These are phyloP conservation scores for Pissodes strobi DNA, from an alignment of 1,140 invertebrate species.

Conservation along the genomic window DNA sequence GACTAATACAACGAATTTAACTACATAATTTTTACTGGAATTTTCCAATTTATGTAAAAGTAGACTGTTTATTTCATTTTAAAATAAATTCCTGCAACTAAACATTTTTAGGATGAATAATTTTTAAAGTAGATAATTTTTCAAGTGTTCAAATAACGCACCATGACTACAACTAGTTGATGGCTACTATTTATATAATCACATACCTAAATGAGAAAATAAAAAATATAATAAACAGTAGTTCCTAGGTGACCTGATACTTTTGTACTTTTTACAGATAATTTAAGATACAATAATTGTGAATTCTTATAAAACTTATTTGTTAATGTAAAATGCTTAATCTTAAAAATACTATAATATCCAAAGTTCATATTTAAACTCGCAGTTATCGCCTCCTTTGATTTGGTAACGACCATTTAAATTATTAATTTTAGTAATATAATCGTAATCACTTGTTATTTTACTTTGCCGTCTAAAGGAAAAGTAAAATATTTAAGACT, in stretches of 20 bases:
- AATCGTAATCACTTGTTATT: no score
- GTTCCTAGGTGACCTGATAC: not conserved
- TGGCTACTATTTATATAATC: no score
- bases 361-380: not conserved
- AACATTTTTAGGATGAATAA: no score
- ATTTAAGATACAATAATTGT: not conserved
- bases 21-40: no score
- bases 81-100: slow-evolving; percentile 1
- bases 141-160: no score
- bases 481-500: not conserved
- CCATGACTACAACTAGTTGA: no score
- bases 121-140: no score
- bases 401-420: slow-evolving; percentile 42
- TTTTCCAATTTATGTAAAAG: not conserved
- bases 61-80: not conserved
- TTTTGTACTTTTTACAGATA: no score
- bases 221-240: not conserved
- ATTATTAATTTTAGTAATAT: not conserved
- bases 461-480: not conserved
- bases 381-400: slow-evolving; percentile 23
- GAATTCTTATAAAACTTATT: no score
- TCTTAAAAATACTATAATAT: not conserved
- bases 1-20: no score
- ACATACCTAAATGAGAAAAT: no score
- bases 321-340: not conserved